phyloP scores from a whole-genome alignment of 2,113 vertebrate genomes.

The Ptychochromis oligacanthus region DNA sequence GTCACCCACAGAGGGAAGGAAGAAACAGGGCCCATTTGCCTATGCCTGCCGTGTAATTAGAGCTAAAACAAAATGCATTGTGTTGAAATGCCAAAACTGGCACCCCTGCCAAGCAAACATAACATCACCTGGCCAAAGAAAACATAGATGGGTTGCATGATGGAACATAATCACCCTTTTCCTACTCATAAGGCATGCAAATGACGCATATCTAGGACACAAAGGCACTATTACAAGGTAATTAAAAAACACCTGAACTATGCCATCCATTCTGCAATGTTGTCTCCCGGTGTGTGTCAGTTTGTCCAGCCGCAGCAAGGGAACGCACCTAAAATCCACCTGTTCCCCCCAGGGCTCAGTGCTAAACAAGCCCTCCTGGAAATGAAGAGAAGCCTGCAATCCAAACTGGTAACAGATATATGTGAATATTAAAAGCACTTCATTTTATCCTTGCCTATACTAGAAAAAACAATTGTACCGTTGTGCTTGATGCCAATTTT shows the following conservation, averaged over 20 bases:
- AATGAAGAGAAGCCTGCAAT: constrained; percentile 37
- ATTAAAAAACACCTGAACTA: constrained; percentile 55
- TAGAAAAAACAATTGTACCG: constrained; percentile 35
- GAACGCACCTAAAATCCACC: constrained; percentile 54
- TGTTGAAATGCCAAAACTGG: constrained; percentile 64
- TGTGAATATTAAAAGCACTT: constrained; percentile 66
- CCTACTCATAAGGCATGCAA: constrained; percentile 46
- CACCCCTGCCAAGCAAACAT: constrained; percentile 64
- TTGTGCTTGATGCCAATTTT: constrained; percentile 54
- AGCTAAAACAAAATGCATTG: constrained; percentile 63
- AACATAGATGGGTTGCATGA: constrained; percentile 61
- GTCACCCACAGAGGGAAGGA: constrained; percentile 65
- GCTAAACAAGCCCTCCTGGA: constrained; percentile 36
- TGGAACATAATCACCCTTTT: constrained; percentile 60
- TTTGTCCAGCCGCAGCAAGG: constrained; percentile 31
- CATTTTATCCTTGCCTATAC: constrained; percentile 19
- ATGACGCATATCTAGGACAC: constrained; percentile 36
- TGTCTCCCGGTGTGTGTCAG: constrained; percentile 28
- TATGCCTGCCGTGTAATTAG: constrained; percentile 72
- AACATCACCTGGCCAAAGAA: constrained; percentile 43
- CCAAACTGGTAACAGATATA: constrained; percentile 69
- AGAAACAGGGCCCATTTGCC: constrained; percentile 53
- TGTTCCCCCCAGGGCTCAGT: constrained; percentile 64
- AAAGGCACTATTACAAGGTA: constrained; percentile 44
- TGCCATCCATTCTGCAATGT: constrained; percentile 19